These are phyloP conservation scores for Cygnus olor DNA, from an alignment of 2,797 vertebrate species.

Conservation along the genomic window DNA sequence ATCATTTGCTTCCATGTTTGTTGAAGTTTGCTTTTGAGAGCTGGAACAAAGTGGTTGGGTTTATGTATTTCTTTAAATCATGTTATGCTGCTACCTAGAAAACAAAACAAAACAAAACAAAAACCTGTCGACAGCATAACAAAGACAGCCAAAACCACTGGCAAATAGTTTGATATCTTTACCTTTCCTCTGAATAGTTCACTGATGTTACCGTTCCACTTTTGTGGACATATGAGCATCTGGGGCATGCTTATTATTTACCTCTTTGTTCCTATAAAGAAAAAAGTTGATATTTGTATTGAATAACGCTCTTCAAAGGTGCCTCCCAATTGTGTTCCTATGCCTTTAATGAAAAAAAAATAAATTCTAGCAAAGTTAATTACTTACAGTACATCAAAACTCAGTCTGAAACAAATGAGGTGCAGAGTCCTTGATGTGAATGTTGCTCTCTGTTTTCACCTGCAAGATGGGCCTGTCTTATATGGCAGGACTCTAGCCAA, in stretches of 20 bases:
- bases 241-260: not conserved
- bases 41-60: not conserved
- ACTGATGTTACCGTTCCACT: not conserved
- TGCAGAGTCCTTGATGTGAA: not conserved
- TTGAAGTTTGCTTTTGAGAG: not conserved
- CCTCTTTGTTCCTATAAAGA: not conserved
- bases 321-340: not conserved
- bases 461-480: not conserved
- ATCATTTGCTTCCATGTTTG: not conserved
- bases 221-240: not conserved
- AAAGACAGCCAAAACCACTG: not conserved
- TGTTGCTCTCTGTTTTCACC: not conserved
- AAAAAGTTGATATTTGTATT: not conserved
- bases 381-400: not conserved
- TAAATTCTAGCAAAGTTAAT: not conserved
- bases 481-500: not conserved
- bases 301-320: not conserved
- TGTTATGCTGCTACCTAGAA: not conserved
- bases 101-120: not conserved
- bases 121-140: not conserved
- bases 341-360: not conserved
- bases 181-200: not conserved
- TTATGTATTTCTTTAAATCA: not conserved
- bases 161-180: not conserved
- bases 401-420: not conserved